These are phyloP conservation scores for Crossocerus cetratus DNA, from an alignment of 2,888 invertebrate genomes.

Conservation along the genomic window DNA sequence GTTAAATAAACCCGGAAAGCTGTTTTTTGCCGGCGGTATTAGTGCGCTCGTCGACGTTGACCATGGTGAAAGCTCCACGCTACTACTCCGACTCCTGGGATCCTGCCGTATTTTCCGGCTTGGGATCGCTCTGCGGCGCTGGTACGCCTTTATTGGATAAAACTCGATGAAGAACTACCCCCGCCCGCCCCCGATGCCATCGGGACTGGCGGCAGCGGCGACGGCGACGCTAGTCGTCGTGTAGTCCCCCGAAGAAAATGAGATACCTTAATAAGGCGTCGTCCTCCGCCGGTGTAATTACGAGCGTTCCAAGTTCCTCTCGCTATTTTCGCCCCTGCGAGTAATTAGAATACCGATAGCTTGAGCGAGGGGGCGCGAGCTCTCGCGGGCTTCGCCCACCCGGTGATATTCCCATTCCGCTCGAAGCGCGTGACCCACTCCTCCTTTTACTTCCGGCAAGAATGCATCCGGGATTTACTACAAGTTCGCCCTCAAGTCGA, in stretches of 20 bases:
- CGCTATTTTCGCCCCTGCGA: conserved; percentile 55
- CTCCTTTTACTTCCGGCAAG: conserved; percentile 51
- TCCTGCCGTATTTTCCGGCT: conserved; percentile 31
- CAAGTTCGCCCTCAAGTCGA: conserved; percentile 12
- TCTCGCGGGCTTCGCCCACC: conserved; percentile 10
- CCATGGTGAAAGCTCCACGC: conserved; percentile 20
- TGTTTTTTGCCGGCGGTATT: conserved; percentile 39
- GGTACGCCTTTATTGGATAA: conserved; percentile 51
- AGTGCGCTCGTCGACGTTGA: conserved; percentile 43
- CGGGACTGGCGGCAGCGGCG: conserved; percentile 33
- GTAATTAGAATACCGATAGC: conserved; percentile 60
- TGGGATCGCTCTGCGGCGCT: conserved; percentile 37
- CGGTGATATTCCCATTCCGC: neutral
- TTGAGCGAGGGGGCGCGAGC: conserved; percentile 10
- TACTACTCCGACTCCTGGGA: conserved; percentile 25
- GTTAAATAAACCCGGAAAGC: conserved; percentile 46
- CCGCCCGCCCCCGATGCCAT: conserved; percentile 37
- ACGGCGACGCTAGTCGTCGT: neutral
- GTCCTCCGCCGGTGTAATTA: conserved; percentile 47
- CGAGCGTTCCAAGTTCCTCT: conserved; percentile 54
- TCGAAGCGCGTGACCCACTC: conserved; percentile 14
- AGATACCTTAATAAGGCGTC: conserved; percentile 59
- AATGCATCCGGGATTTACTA: conserved; percentile 42
- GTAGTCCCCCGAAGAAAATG: conserved; percentile 49
- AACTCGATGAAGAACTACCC: conserved; percentile 56